Evolutionary conservation across 2,888 invertebrate genomes (phyloP), one percentile per base, ranked within the genome.

Genomic region (Anoplius nigerrimus): DNA sequence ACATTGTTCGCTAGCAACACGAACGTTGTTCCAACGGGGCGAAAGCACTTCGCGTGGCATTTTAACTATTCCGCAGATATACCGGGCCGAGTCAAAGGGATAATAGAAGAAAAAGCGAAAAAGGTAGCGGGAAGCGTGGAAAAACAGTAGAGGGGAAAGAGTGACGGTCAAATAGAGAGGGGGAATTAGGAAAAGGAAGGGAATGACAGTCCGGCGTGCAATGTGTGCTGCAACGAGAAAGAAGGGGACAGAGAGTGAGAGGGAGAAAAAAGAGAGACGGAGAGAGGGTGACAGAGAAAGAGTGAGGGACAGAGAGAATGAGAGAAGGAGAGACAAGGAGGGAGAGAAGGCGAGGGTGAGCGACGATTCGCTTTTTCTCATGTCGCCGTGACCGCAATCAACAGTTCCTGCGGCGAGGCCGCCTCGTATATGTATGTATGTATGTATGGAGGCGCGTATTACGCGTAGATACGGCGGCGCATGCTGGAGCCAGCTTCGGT

Each of bases 331-430:
- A 52, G 42, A 5, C n/a, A n/a, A n/a, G n/a, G 42, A 13, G 42
- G 18, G 16, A 16, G 27, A 22, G 15, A 48, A n/a, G 6, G 48
- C 48, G 48, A 42, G 59, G 13, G 62, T 58, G 52, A 52, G 51
- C 20, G 57, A 55, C n/a, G 52, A 52, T 52, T 46, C 45, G 67
- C 59, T 76, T 78, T 76, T 75, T 55, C 63, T 66, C 62, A 45
- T 69, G 62, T 66, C 54, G 60, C 68, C 52, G 48, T 69, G 69
- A 77, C 77, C 77, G 75, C 78, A 76, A 78, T 78, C 78, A 78
- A 68, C 78, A 71, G 76, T 74, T 72, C 71, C 62, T 69, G 59
- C 74, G 69, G 67, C 62, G 34, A 34, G 34, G 34, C 8, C 11
- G 34, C 34, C 11, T 11, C 34, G 34, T 34, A 34, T 34, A 34